These are phyloP conservation scores for Tragelaphus buxtoni DNA, from an alignment of 2,113 vertebrate species.

Conservation along the genomic window DNA sequence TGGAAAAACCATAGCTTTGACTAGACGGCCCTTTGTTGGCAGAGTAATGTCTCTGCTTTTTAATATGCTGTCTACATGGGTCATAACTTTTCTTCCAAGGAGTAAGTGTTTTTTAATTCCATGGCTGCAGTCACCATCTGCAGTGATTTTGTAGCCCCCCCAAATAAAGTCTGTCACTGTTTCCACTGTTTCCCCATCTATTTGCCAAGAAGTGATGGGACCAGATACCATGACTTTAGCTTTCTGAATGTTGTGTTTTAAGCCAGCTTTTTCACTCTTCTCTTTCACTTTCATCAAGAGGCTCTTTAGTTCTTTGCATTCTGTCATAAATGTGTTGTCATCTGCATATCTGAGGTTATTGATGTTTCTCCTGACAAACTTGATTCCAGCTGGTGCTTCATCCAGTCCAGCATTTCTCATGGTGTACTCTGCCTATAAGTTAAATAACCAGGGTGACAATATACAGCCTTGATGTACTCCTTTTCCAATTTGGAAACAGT, in stretches of 20 bases:
- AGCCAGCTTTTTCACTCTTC: background rate
- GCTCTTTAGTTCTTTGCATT: background rate
- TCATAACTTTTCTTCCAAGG: background rate
- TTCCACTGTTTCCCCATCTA: background rate
- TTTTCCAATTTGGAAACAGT: background rate
- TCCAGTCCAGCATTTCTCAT: background rate
- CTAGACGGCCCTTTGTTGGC: background rate
- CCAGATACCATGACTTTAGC: background rate
- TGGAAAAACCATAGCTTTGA: background rate
- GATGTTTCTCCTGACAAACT: background rate
- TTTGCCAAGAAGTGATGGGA: background rate
- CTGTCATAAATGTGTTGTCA: background rate
- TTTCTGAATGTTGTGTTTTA: background rate
- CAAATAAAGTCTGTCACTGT: background rate
- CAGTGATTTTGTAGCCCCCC: background rate
- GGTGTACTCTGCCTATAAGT: too few species aligned
- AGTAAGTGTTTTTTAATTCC: background rate
- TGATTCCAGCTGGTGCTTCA: background rate
- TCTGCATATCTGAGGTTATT: background rate
- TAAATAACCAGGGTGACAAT: background rate
- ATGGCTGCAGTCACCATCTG: background rate
- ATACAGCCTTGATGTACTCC: background rate
- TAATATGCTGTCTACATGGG: background rate
- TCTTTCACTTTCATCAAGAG: background rate
- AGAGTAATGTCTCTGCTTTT: background rate